phyloP scores from a whole-genome alignment of 2,113 vertebrate genomes.

The Entelurus aequoreus region DNA sequence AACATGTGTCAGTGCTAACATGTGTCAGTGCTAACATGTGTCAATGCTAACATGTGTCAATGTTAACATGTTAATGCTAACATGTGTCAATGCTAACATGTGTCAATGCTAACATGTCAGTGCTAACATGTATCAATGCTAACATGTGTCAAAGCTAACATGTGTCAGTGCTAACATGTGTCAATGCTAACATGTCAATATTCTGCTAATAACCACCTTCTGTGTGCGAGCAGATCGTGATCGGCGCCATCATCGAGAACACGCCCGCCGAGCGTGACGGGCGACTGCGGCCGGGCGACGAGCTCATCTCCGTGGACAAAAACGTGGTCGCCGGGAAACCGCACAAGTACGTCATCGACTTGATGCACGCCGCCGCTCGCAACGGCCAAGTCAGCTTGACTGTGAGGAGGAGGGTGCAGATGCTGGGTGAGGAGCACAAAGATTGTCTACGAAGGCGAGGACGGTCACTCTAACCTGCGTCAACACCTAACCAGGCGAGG shows the following conservation, averaged over 20 bases:
- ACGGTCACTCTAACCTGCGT: background rate
- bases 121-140: background rate
- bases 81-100: constrained; percentile 24
- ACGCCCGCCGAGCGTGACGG: constrained; percentile 96
- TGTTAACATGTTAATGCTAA: too few relatives aligned
- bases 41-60: too few relatives aligned
- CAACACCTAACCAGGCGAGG: constrained; percentile 88
- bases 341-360: constrained; percentile 96
- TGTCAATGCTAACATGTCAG: background rate
- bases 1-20: too few relatives aligned
- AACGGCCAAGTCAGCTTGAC: constrained; percentile 96
- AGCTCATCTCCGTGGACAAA: constrained; percentile 95
- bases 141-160: background rate
- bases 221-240: constrained; percentile 81
- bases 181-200: constrained; percentile 4
- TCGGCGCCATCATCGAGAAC: constrained; percentile 96
- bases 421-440: constrained; percentile 73
- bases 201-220: background rate
- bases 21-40: too few relatives aligned
- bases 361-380: constrained; percentile 96
- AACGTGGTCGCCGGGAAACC: constrained; percentile 95
- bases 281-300: constrained; percentile 90
- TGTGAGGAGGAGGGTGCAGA: constrained; percentile 90
- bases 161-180: constrained; percentile 24
- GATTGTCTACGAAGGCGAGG: background rate